Evolutionary conservation across 2,888 invertebrate species (phyloP).

Genomic region (Argyresthia goedartella): DNA sequence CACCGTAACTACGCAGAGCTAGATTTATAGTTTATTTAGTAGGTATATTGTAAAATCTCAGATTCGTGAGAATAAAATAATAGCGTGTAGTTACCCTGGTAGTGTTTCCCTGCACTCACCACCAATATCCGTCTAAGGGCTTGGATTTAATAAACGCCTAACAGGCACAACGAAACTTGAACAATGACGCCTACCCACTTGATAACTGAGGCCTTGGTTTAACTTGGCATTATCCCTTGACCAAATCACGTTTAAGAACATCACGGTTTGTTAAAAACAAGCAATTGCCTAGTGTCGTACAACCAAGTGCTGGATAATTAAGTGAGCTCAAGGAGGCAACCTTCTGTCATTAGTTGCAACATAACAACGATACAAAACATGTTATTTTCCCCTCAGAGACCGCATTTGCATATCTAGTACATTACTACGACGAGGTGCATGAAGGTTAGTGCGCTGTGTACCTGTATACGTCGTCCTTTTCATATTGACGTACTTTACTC

Average conservation of each 20-base stretch:
- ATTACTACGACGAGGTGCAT: background rate
- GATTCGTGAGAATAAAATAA: too few species aligned
- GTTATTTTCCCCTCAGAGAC: conserved; percentile 2
- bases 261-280: conserved; percentile 12
- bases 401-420: background rate
- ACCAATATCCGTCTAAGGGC: background rate
- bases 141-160: background rate
- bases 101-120: too few species aligned
- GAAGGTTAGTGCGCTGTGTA: background rate
- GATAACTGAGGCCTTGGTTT: too few species aligned
- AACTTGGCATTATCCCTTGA: background rate
- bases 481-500: too few species aligned
- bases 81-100: too few species aligned
- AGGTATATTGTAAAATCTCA: too few species aligned
- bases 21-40: too few species aligned
- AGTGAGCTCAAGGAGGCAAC: background rate
- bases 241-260: conserved; percentile 21
- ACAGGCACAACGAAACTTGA: background rate
- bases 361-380: background rate
- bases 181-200: background rate
- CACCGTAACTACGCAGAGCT: too few species aligned
- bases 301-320: conserved; percentile 1
- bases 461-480: background rate
- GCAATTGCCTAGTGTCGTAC: conserved; percentile 3
- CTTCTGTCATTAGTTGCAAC: background rate